Evolutionary conservation across 2,888 invertebrate genomes (phyloP).

Genomic region (Clostera curtula): DNA sequence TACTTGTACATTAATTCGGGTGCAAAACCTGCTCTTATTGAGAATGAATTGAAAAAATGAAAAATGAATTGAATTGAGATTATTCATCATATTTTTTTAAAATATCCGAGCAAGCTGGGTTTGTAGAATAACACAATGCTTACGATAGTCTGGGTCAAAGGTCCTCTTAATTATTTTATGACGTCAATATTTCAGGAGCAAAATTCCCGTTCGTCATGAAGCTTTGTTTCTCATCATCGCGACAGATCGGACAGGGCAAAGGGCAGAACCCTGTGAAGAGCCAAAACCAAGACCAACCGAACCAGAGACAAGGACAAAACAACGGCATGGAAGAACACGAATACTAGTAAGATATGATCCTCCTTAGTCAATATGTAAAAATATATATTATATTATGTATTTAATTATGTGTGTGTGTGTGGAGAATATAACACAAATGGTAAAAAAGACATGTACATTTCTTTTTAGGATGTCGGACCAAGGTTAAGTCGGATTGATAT

Average conservation of each 20-base stretch:
- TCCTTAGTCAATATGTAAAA: not conserved
- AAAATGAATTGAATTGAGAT: too few species aligned
- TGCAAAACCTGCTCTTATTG: too few species aligned
- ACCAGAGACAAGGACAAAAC: slow-evolving; percentile 43
- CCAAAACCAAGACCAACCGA: slow-evolving; percentile 20
- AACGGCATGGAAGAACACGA: slow-evolving; percentile 58
- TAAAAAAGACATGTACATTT: slow-evolving; percentile 61
- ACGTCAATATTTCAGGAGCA: slow-evolving; percentile 83
- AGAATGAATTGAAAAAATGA: too few species aligned
- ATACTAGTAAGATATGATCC: slow-evolving; percentile 54
- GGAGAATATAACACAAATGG: slow-evolving; percentile 26
- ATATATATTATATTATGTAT: slow-evolving; percentile 1
- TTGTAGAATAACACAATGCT: too few species aligned
- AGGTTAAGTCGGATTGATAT: slow-evolving; percentile 45
- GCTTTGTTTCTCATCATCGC: slow-evolving; percentile 93
- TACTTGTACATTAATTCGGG: too few species aligned
- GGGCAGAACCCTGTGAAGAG: slow-evolving; percentile 47
- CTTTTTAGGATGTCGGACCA: slow-evolving; percentile 56
- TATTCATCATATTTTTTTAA: too few species aligned
- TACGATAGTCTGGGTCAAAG: too few species aligned
- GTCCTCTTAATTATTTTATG: not conserved
- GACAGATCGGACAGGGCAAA: slow-evolving; percentile 67
- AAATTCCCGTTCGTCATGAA: slow-evolving; percentile 99
- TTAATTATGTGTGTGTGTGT: not conserved
- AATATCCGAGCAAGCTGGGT: too few species aligned